A percentile compares a stretch with the other conserved stretches of the same genome.
These are phyloP conservation scores for Chymomyza procnemis DNA, from an alignment of 2,888 invertebrate genomes.

Conservation along the genomic window DNA sequence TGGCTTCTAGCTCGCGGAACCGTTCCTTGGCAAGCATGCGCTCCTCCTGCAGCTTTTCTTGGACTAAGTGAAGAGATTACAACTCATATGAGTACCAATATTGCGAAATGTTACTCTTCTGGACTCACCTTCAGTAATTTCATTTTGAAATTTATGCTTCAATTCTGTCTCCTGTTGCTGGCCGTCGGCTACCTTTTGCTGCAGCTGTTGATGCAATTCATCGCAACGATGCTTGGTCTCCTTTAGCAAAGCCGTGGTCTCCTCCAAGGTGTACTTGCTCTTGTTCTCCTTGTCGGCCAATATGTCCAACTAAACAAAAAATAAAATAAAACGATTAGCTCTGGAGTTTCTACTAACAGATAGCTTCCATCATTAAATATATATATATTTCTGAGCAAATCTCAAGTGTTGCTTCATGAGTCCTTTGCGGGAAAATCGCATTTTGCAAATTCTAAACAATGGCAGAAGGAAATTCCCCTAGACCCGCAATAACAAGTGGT, in stretches of 20 bases:
- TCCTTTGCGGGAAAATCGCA: neutral
- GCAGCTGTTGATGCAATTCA: conserved; percentile 73
- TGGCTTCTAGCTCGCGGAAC: conserved; percentile 66
- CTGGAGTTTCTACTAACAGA: neutral
- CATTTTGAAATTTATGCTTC: conserved; percentile 72
- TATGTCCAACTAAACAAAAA: conserved; percentile 74
- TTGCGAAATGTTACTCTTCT: neutral
- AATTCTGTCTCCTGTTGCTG: conserved; percentile 74
- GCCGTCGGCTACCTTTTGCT: conserved; percentile 35
- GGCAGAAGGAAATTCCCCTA: neutral
- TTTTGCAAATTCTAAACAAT: neutral
- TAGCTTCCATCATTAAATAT: neutral
- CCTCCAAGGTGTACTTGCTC: conserved; percentile 62
- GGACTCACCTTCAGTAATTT: conserved; percentile 75
- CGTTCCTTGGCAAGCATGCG: conserved; percentile 72
- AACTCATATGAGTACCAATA: neutral
- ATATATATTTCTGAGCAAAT: neutral
- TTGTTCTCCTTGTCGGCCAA: conserved; percentile 65
- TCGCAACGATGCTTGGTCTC: conserved; percentile 71
- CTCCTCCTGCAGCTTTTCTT: conserved; percentile 80
- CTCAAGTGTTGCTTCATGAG: neutral
- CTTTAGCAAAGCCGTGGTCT: conserved; percentile 68
- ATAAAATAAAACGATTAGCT: conserved; percentile 12
- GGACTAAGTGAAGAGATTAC: conserved; percentile 77
- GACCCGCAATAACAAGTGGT: neutral